A percentile compares a stretch with the other conserved stretches of the same genome.
Conservation (phyloP, 1,140 invertebrate genomes). For the Agrypnia vestita region DNA sequence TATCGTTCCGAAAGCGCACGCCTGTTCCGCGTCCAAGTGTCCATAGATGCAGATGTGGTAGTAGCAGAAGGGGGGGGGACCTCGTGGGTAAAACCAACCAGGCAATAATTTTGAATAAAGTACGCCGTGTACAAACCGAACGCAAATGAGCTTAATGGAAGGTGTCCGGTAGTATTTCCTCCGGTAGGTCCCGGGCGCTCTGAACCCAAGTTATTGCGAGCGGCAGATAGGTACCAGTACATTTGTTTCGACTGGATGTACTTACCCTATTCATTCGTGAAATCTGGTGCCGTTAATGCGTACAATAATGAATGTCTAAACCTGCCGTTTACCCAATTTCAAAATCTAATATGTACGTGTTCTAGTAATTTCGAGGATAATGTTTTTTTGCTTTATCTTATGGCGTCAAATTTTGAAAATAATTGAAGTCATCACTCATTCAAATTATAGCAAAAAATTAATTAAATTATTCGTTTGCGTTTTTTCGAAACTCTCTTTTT, state of each 20-base stretch:
- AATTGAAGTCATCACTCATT: too few relatives aligned
- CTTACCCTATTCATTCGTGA: too few relatives aligned
- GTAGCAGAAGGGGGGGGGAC: neutral
- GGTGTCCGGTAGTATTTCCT: constrained; percentile 51
- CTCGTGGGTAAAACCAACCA: constrained; percentile 49
- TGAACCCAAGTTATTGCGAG: constrained; percentile 44
- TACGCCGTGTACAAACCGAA: constrained; percentile 53
- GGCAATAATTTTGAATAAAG: constrained; percentile 59
- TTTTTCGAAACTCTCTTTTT: too few relatives aligned
- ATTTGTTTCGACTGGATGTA: constrained; percentile 25
- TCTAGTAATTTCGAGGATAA: too few relatives aligned
- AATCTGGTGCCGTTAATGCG: too few relatives aligned
- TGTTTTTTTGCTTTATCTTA: too few relatives aligned
- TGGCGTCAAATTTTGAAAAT: too few relatives aligned
- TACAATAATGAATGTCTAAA: too few relatives aligned
- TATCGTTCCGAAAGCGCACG: neutral
- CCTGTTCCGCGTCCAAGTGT: neutral
- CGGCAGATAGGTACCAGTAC: neutral
- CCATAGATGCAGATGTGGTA: neutral
- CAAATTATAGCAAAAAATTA: too few relatives aligned
- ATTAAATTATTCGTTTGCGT: too few relatives aligned
- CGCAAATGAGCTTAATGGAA: constrained; percentile 60
- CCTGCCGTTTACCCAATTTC: too few relatives aligned
- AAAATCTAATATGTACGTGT: too few relatives aligned
- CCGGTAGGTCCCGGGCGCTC: constrained; percentile 6